phyloP scores from a whole-genome alignment of 2,113 vertebrate genomes.

The Megaceryle maxima region DNA sequence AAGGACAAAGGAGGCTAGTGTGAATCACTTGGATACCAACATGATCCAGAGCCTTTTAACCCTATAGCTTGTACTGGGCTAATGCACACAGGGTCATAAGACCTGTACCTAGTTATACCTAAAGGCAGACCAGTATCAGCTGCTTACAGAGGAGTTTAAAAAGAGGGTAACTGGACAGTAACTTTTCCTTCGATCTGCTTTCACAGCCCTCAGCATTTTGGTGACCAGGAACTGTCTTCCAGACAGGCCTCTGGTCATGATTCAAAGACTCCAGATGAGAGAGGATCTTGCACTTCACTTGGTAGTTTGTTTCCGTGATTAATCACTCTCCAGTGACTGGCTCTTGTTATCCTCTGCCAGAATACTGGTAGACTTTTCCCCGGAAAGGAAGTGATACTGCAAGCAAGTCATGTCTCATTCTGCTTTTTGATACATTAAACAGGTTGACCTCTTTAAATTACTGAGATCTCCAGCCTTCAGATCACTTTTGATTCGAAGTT shows the following conservation, averaged over 20 bases:
- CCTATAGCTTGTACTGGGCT: neutral
- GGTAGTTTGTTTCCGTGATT: constrained; percentile 32
- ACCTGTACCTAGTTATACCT: neutral
- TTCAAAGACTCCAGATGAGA: constrained; percentile 40
- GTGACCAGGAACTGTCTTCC: neutral
- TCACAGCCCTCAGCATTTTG: neutral
- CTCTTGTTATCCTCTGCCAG: constrained; percentile 21
- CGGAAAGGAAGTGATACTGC: constrained; percentile 1
- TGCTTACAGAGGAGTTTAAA: neutral
- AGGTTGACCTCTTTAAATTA: constrained; percentile 48
- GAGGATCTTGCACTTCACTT: constrained; percentile 19
- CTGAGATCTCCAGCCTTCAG: constrained; percentile 16
- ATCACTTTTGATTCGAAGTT: constrained; percentile 41
- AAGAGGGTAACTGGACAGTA: neutral
- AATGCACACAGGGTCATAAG: neutral
- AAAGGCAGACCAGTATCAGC: neutral
- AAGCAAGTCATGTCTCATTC: constrained; percentile 20
- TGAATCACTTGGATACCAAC: neutral
- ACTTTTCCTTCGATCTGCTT: neutral
- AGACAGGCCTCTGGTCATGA: neutral
- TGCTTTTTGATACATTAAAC: constrained; percentile 41
- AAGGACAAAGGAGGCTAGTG: neutral
- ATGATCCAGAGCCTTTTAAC: neutral
- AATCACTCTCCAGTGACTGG: constrained; percentile 31
- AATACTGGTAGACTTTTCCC: constrained; percentile 28